These are phyloP conservation scores for Myotis brandtii DNA, from an alignment of 2,113 vertebrate species.

Conservation along the genomic window DNA sequence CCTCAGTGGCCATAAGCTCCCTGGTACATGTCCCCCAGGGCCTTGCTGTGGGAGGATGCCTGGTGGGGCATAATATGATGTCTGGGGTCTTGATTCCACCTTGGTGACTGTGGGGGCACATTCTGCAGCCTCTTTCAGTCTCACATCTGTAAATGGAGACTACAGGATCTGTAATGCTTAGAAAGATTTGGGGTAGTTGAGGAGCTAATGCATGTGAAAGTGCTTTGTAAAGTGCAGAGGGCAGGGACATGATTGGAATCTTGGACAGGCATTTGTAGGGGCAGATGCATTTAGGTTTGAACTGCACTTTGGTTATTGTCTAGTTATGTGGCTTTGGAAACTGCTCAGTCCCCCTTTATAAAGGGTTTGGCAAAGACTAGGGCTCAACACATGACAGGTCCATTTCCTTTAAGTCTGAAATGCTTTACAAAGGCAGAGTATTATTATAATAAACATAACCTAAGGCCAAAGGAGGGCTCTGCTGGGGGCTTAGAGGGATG, in stretches of 20 bases:
- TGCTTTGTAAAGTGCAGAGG: background rate
- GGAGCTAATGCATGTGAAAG: background rate
- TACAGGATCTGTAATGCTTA: background rate
- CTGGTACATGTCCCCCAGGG: no score
- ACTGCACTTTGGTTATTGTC: background rate
- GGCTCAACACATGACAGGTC: background rate
- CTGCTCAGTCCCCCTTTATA: background rate
- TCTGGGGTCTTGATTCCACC: background rate
- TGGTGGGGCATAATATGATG: rapidly evolving
- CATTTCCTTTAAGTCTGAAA: background rate
- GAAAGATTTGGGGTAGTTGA: background rate
- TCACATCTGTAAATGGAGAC: background rate
- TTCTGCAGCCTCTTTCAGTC: background rate
- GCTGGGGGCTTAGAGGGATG: background rate
- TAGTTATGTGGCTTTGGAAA: background rate
- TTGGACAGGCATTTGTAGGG: rapidly evolving
- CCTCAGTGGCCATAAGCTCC: background rate
- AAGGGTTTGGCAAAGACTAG: background rate
- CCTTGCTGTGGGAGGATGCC: background rate
- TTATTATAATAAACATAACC: no score
- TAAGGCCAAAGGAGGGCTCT: background rate
- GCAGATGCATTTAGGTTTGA: rapidly evolving
- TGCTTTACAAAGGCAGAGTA: background rate
- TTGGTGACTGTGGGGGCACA: background rate
- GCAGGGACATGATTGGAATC: background rate